A percentile compares a stretch with the other conserved stretches of the same genome.
phyloP scores from a whole-genome alignment of 2,113 vertebrate genomes.

The Noctilio leporinus region DNA sequence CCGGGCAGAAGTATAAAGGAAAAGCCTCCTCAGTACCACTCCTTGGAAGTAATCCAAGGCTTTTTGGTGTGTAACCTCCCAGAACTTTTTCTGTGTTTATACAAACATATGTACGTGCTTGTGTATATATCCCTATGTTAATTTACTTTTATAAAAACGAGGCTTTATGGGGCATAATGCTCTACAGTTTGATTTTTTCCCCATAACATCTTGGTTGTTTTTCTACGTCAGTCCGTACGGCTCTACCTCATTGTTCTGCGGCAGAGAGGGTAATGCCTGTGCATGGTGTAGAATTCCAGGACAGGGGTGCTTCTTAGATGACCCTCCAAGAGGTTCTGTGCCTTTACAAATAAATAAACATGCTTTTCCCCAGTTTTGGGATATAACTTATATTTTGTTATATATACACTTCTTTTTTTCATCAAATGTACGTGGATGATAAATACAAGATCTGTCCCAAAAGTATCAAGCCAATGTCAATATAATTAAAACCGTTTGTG shows the following conservation, averaged over 20 bases:
- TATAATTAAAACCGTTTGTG: too few species aligned
- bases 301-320: neutral
- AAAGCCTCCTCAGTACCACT: neutral
- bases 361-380: neutral
- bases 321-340: neutral
- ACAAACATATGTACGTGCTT: neutral
- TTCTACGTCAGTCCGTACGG: neutral
- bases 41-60: neutral
- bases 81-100: neutral
- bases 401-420: neutral
- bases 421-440: neutral
- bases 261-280: neutral
- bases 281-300: neutral
- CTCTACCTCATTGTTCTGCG: neutral
- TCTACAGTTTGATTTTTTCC: neutral
- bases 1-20: neutral
- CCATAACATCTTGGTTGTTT: neutral
- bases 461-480: too few species aligned
- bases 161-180: neutral
- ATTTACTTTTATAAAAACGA: neutral
- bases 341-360: neutral
- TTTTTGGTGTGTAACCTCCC: neutral
- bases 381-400: neutral
- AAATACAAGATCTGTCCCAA: too few species aligned
- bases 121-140: neutral